These are phyloP conservation scores for Felis catus DNA, from an alignment of 2,113 vertebrate genomes.

Conservation along the genomic window DNA sequence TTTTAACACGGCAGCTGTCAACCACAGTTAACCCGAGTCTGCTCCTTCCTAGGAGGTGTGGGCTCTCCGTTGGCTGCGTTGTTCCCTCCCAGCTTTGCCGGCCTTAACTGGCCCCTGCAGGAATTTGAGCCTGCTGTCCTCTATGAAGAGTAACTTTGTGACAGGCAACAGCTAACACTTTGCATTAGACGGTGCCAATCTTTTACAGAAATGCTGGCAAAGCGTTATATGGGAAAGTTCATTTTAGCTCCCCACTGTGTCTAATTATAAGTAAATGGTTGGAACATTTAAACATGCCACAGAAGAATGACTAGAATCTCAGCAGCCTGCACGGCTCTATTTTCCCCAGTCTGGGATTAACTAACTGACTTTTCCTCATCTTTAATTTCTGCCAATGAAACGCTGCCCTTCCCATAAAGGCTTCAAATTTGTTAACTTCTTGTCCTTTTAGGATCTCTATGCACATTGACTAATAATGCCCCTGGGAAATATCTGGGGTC, in stretches of 20 bases:
- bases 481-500: not conserved
- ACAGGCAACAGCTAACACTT: conserved; percentile 19
- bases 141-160: not conserved
- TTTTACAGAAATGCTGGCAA: conserved; percentile 60
- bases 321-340: conserved; percentile 42
- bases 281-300: conserved; percentile 65
- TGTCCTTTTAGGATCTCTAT: conserved; percentile 3
- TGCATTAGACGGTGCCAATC: not conserved
- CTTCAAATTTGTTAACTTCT: conserved; percentile 32
- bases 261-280: conserved; percentile 78
- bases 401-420: not conserved
- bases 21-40: not conserved
- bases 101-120: not conserved
- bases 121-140: not conserved
- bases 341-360: conserved; percentile 55
- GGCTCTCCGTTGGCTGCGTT: rapidly evolving
- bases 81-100: not conserved
- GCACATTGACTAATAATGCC: conserved; percentile 50
- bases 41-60: not conserved
- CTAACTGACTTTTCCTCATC: conserved; percentile 33
- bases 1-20: not conserved
- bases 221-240: conserved; percentile 57
- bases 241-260: conserved; percentile 67
- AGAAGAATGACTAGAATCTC: conserved; percentile 61
- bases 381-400: conserved; percentile 69